Base-by-base conservation (phyloP, 2,113 vertebrate genomes). In the Chamaea fasciata region DNA sequence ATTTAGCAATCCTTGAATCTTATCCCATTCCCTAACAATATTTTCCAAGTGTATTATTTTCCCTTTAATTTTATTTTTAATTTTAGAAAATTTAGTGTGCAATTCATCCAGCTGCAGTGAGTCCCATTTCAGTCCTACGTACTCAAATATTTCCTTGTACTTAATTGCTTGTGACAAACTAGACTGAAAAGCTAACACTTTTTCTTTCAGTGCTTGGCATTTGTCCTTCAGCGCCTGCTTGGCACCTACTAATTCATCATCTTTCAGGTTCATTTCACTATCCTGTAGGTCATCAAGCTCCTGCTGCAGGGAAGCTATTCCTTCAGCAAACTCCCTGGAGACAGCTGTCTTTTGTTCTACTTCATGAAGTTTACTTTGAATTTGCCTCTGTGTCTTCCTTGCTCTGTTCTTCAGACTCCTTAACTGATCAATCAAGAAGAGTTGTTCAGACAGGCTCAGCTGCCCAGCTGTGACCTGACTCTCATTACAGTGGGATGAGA, bases 371-470 rank as follows among this genome's bases (percentile, higher is more conserved):
- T 97, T 98, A 67, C 62, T 91, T 87, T 98, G 98, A 93, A 99
- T 97, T 42, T 97, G 95, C 90, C 95, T 97, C 46, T 95, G 96
- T 16, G 98, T 96, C 82, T 95, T 97, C 33, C 79, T 94, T 53
- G 98, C 96, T 91, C 98, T 98, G 2, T 96, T 98, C 92, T 98
- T 98, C 53, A 99, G 98, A 87, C 93, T 93, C 71, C 92, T 97
- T 44, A 99, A 97, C 13, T 97, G 98, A 81, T 98, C 97, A 68
- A 87, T 97, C 59, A 99, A 97, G 96, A 98, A 98, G 0, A 98
- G 90, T 42, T 97, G 98, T 88, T 99, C 99, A 26, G 97, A 97
- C 52, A 98, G 67, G 86, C 94, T 98, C 26, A 99, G 98, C 44
- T 98, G 98, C 49, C 97, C 74, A 53, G 89, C 91, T 56, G 98